Conservation (phyloP, 2,113 vertebrate genomes). For the Podilymbus podiceps region DNA sequence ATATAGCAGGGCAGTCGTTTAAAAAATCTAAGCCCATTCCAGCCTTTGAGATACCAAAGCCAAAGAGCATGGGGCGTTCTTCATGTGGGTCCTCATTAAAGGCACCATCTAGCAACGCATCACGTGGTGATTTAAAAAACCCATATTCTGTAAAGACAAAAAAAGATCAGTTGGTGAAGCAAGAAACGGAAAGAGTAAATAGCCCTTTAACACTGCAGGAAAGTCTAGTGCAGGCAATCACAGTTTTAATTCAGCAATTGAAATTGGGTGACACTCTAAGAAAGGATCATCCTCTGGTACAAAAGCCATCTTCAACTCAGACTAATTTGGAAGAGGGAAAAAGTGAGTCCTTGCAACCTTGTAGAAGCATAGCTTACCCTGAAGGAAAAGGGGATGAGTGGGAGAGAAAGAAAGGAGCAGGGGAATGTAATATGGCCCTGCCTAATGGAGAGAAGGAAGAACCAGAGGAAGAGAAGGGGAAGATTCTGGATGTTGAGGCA, state of each 20-base stretch:
- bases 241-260: conserved; percentile 65
- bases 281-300: not conserved
- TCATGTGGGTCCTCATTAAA: not conserved
- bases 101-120: not conserved
- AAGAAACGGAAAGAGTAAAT: not conserved
- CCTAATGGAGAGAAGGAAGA: conserved; percentile 2
- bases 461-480: not conserved
- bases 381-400: not conserved
- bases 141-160: not conserved
- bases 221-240: conserved; percentile 66
- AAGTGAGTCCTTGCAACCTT: not conserved
- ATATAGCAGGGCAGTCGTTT: not conserved
- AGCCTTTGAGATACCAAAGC: conserved; percentile 17
- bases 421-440: not conserved
- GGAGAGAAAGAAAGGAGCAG: not conserved
- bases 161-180: not conserved
- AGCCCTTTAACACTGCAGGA: conserved; percentile 62
- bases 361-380: not conserved
- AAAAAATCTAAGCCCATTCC: not conserved
- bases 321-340: not conserved
- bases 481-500: conserved; percentile 48
- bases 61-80: conserved; percentile 20
- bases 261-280: not conserved
- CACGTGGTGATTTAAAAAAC: not conserved
- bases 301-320: not conserved